A percentile compares a stretch with the other conserved stretches of the same genome.
Conservation (phyloP, 2,113 vertebrate species). For the Apteryx owenii region DNA sequence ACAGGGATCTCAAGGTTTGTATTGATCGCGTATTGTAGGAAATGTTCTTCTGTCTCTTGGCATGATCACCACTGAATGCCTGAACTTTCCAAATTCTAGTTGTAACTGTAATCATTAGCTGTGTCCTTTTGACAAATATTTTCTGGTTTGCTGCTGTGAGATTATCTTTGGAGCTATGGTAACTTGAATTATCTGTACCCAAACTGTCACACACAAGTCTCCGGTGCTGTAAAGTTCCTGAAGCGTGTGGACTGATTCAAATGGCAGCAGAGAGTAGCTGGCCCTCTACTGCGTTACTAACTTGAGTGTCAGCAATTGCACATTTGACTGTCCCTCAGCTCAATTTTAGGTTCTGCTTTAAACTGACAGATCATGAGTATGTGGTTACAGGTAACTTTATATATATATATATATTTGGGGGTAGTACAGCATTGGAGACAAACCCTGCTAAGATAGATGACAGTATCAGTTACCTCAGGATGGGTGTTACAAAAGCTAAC, state of each 20-base stretch:
- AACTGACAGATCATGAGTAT: background rate
- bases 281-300: background rate
- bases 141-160: background rate
- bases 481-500: background rate
- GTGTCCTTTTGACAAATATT: rapidly evolving
- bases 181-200: background rate
- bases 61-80: background rate
- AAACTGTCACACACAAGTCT: background rate
- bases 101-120: background rate
- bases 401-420: background rate
- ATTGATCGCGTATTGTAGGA: background rate
- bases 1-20: conserved; percentile 97
- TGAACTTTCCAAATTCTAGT: background rate
- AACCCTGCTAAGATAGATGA: background rate
- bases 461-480: background rate
- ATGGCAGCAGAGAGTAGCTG: background rate
- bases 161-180: background rate
- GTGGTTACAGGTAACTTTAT: background rate
- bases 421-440: background rate
- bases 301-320: background rate
- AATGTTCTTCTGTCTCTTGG: background rate
- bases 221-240: background rate
- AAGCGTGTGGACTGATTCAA: background rate
- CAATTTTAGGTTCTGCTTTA: background rate
- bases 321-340: background rate